phyloP scores from a whole-genome alignment of 2,888 invertebrate genomes.

The Euproctis similis region DNA sequence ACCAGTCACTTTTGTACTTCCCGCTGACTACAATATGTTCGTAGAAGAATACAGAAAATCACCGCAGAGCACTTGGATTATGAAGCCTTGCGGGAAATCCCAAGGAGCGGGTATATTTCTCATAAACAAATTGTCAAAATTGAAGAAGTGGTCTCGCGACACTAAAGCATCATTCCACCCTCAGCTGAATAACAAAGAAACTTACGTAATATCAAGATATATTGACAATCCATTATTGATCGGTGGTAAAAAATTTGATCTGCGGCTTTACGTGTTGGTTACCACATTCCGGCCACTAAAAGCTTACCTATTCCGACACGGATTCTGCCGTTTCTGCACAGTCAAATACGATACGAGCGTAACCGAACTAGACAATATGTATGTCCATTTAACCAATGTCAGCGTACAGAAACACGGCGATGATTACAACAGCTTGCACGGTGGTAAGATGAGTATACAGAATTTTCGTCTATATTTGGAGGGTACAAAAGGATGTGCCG shows the following conservation, averaged over 20 bases:
- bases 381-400: conserved; percentile 97
- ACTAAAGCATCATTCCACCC: conserved; percentile 90
- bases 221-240: conserved; percentile 96
- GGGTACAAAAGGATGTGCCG: conserved; percentile 91
- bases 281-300: conserved; percentile 95
- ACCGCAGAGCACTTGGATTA: conserved; percentile 97
- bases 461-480: conserved; percentile 93
- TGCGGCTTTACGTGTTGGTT: conserved; percentile 92
- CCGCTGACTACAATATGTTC: conserved; percentile 97
- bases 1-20: conserved; percentile 94
- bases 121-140: conserved; percentile 94
- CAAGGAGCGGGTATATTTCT: conserved; percentile 95
- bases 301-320: conserved; percentile 93
- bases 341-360: conserved; percentile 95
- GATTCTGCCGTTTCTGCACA: conserved; percentile 97
- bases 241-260: conserved; percentile 97
- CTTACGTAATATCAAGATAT: conserved; percentile 97
- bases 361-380: conserved; percentile 93
- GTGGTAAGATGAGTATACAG: conserved; percentile 96
- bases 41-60: conserved; percentile 96
- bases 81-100: conserved; percentile 97
- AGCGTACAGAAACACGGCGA: conserved; percentile 98
- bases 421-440: conserved; percentile 95
- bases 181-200: conserved; percentile 86
- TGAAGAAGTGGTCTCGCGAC: conserved; percentile 93